Conservation (phyloP, 2,888 invertebrate species). For the Ophraella communa region DNA sequence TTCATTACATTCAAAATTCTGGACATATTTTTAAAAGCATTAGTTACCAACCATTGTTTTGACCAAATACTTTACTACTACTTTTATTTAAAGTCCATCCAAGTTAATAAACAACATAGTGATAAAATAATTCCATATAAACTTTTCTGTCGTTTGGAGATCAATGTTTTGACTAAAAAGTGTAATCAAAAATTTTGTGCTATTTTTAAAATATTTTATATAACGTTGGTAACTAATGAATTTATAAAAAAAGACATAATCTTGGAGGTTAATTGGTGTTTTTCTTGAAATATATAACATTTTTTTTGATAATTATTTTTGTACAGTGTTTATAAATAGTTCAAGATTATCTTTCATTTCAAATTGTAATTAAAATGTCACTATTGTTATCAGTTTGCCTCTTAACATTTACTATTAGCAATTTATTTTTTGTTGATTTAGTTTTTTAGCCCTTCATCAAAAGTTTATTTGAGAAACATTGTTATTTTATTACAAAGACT, state of each 20-base stretch:
- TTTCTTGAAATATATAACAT: not conserved
- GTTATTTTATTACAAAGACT: not conserved
- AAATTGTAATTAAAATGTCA: not conserved
- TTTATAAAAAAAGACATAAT: constrained; percentile 8
- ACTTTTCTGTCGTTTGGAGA: not conserved
- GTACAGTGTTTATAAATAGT: constrained; percentile 6
- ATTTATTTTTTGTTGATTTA: no score
- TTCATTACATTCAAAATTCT: not conserved
- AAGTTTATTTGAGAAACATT: no score
- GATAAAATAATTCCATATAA: no score
- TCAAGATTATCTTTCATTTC: not conserved
- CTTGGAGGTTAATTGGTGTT: constrained; percentile 1
- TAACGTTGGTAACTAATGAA: not conserved
- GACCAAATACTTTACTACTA: no score
- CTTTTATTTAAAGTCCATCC: no score
- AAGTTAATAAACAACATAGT: no score
- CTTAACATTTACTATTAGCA: no score
- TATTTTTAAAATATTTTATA: no score
- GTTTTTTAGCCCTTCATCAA: no score
- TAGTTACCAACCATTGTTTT: not conserved
- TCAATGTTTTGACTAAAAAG: not conserved
- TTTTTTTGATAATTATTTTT: not conserved
- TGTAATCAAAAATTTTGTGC: not conserved
- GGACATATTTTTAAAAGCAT: not conserved
- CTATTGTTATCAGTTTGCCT: no score